phyloP scores from a whole-genome alignment of 1,140 invertebrate genomes.

The Achatina immaculata region DNA sequence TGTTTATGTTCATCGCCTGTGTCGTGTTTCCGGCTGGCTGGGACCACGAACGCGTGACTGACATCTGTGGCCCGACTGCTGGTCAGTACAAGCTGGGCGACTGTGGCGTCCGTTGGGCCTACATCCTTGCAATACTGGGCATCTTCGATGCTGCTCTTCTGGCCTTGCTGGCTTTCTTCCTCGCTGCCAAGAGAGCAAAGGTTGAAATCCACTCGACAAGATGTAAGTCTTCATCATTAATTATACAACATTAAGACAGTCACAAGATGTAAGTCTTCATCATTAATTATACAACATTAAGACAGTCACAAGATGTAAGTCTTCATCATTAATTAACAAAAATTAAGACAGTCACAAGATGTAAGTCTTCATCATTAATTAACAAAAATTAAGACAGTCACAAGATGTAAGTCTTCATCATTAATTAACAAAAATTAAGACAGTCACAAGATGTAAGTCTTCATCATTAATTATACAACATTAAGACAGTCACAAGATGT shows the following conservation, averaged over 20 bases:
- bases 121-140: conserved; percentile 91
- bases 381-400: neutral
- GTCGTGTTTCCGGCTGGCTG: conserved; percentile 93
- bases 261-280: conserved; percentile 61
- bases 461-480: too few species aligned
- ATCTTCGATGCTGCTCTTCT: conserved; percentile 91
- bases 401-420: neutral
- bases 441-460: too few species aligned
- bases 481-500: too few species aligned
- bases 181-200: conserved; percentile 79
- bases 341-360: neutral
- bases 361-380: neutral
- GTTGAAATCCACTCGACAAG: conserved; percentile 55
- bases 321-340: neutral
- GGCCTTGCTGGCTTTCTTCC: conserved; percentile 91
- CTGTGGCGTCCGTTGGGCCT: conserved; percentile 95
- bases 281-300: neutral
- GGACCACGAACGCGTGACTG: conserved; percentile 84
- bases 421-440: neutral
- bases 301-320: neutral
- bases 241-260: conserved; percentile 38
- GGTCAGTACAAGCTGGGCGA: conserved; percentile 83
- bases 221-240: conserved; percentile 52
- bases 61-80: conserved; percentile 86
- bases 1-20: conserved; percentile 76